These are phyloP conservation scores for Philantomba maxwellii DNA, from an alignment of 2,113 vertebrate species.

Conservation along the genomic window DNA sequence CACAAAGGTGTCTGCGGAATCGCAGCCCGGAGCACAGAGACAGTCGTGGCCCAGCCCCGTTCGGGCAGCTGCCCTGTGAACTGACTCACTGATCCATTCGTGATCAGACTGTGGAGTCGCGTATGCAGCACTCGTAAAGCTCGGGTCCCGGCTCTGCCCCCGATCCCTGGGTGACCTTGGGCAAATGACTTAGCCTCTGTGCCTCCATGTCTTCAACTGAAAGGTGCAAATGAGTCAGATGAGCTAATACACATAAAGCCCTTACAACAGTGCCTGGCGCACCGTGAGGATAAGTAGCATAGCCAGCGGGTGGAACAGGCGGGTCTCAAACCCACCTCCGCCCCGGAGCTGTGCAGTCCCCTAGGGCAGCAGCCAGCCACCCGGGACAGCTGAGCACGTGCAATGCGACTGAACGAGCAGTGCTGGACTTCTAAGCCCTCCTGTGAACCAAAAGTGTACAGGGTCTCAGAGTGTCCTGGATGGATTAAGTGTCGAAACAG, in stretches of 20 bases:
- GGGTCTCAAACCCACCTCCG: neutral
- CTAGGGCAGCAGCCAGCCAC: accelerated
- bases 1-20: neutral
- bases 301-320: accelerated
- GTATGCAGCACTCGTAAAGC: neutral
- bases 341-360: accelerated
- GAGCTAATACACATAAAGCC: accelerated
- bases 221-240: neutral
- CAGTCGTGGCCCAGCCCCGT: accelerated
- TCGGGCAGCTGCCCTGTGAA: neutral
- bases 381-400: accelerated
- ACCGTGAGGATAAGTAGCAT: accelerated
- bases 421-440: neutral
- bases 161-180: neutral
- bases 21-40: neutral
- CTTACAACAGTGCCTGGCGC: neutral
- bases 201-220: neutral
- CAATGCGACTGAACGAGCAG: accelerated
- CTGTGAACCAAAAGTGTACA: too few species aligned
- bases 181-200: neutral
- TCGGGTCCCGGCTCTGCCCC: accelerated
- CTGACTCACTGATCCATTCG: neutral
- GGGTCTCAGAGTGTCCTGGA: neutral
- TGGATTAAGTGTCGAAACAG: accelerated
- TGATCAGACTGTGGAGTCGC: neutral